A percentile compares a stretch with the other conserved stretches of the same genome.
These are phyloP conservation scores for Gopherus evgoodei DNA, from an alignment of 2,113 vertebrate species.

Conservation along the genomic window DNA sequence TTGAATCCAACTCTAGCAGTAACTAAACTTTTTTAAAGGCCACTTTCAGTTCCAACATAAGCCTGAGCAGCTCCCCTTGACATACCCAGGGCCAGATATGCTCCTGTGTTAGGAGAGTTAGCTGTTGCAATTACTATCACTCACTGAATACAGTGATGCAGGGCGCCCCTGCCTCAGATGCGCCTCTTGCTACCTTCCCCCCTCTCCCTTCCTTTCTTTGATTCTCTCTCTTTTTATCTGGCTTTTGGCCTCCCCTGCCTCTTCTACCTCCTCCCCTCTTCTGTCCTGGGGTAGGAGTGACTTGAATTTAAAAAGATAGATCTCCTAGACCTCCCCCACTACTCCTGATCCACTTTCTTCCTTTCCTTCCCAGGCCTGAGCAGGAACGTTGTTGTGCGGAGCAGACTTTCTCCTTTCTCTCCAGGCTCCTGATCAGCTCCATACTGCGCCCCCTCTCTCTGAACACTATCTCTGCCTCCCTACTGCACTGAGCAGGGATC, in stretches of 20 bases:
- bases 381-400: not conserved
- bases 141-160: not conserved
- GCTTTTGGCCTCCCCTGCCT: not conserved
- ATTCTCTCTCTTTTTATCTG: too few species aligned
- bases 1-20: not conserved
- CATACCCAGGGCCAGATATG: not conserved
- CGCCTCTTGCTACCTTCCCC: not conserved
- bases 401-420: not conserved
- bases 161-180: not conserved
- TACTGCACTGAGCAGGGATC: not conserved
- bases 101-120: not conserved
- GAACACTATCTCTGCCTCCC: not conserved
- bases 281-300: not conserved
- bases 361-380: not conserved
- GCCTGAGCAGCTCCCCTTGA: not conserved
- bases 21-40: too few species aligned
- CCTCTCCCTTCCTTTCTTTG: not conserved
- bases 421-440: not conserved
- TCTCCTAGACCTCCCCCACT: not conserved
- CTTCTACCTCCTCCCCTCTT: not conserved
- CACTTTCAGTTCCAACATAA: not conserved
- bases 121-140: not conserved
- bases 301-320: not conserved
- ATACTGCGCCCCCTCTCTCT: not conserved
- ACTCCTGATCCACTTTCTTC: not conserved